Evolutionary conservation across 2,888 invertebrate genomes (phyloP), one percentile per base, ranked within the genome.

Genomic region (Lycophotia porphyrea): DNA sequence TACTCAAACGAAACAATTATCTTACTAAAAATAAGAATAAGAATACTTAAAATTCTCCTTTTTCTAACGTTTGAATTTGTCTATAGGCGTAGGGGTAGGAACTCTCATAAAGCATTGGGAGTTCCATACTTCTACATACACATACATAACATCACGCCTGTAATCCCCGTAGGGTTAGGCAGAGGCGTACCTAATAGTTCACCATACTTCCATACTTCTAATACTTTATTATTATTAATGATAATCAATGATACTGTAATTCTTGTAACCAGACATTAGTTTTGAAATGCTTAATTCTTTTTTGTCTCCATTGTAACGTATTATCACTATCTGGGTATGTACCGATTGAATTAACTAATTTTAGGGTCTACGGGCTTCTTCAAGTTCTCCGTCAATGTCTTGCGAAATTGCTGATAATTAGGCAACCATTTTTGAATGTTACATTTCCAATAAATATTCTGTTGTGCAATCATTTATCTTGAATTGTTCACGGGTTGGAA

Each of bases 381-480:
- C 44, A 34, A n/a, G n/a, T n/a, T n/a, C n/a, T n/a, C n/a, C n/a
- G n/a, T n/a, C n/a, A 58, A 61, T 63, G 34, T 49, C 52, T 65
- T 47, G 11, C 34, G 31, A 55, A 84, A 49, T 42, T 66, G 39
- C 42, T 34, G n/a, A 34, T 83, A 78, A 55, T 81, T n/a, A 44
- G n/a, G 31, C 15, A 47, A 0, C 8, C 0, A 21, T 63, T 49
- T 69, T 78, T 69, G 5, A 47, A 63, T 71, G 42, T 27, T 36
- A 31, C 47, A 55, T 64, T 34, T 21, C 21, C 52, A 49, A 60
- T 34, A 60, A 69, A 66, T 71, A 71, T 67, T 60, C 31, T 34
- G 55, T 60, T 84, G 64, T 79, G 47, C 15, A 49, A 55, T 67
- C 63, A 67, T 63, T 82, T 78, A 63, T 77, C 34, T 67, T 55